These are phyloP conservation scores for Pluvialis apricaria DNA, from an alignment of 2,113 vertebrate genomes.

Conservation along the genomic window DNA sequence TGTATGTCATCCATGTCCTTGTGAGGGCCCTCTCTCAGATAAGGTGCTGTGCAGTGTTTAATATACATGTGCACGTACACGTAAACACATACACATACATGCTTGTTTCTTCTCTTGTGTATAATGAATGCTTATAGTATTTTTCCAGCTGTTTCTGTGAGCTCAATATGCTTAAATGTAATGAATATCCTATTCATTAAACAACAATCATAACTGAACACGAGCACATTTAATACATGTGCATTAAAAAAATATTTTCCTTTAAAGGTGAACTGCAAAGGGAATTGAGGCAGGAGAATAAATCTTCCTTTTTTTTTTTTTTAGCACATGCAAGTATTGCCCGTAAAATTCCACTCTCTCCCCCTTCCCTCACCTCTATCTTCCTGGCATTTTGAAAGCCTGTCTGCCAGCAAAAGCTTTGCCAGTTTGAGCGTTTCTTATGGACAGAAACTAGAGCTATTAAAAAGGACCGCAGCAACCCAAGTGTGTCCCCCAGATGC, in stretches of 20 bases:
- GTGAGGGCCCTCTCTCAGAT: background rate
- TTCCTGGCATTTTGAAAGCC: background rate
- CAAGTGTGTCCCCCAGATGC: background rate
- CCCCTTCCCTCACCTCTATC: background rate
- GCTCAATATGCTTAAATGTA: background rate
- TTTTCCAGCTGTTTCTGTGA: conserved; percentile 43
- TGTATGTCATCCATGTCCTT: background rate
- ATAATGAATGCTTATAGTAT: background rate
- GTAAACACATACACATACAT: background rate
- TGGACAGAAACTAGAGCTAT: background rate
- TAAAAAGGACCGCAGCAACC: background rate
- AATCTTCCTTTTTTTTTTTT: background rate
- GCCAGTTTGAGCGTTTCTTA: background rate
- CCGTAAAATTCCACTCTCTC: background rate
- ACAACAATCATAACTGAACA: background rate
- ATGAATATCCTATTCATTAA: conserved; percentile 4
- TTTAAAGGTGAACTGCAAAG: background rate
- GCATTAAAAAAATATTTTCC: background rate
- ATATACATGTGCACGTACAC: background rate
- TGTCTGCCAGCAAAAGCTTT: background rate
- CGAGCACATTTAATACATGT: background rate
- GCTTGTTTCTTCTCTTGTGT: background rate
- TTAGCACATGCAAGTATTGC: background rate
- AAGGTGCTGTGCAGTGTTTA: background rate
- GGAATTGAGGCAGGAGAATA: background rate